Evolutionary conservation across 2,113 vertebrate genomes (phyloP).

Genomic region (Oenanthe melanoleuca): DNA sequence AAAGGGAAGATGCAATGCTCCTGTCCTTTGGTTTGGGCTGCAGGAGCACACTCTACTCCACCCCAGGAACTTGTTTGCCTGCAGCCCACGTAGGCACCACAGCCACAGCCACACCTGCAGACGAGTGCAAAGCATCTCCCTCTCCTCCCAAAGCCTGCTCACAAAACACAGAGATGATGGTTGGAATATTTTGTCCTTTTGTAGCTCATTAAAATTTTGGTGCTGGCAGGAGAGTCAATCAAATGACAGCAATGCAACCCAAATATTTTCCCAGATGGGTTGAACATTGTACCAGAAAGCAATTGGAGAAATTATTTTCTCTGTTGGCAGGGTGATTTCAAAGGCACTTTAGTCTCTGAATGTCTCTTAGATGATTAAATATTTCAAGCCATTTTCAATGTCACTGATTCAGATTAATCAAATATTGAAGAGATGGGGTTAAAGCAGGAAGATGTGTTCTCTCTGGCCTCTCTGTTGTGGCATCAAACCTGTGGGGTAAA

Average conservation of each 20-base stretch:
- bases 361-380: not conserved
- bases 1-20: not conserved
- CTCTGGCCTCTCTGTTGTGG: not conserved
- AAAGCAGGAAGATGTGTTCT: not conserved
- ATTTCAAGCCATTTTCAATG: constrained; percentile 15
- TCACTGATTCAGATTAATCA: constrained; percentile 9
- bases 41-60: not conserved
- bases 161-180: not conserved
- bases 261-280: constrained; percentile 27
- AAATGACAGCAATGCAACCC: not conserved
- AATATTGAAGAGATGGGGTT: not conserved
- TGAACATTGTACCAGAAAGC: not conserved
- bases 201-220: constrained; percentile 1
- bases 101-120: not conserved
- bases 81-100: not conserved
- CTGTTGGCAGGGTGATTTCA: not conserved
- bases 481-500: not conserved
- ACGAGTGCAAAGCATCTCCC: not conserved
- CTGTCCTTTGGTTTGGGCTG: not conserved
- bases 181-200: not conserved
- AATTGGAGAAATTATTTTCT: constrained; percentile 8
- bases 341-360: not conserved
- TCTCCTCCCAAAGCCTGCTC: not conserved
- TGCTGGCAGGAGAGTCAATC: constrained; percentile 5
- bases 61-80: not conserved